A percentile compares a stretch with the other conserved stretches of the same genome.
Conservation (phyloP, 2,888 invertebrate species). For the Zygogramma bicolorata region DNA sequence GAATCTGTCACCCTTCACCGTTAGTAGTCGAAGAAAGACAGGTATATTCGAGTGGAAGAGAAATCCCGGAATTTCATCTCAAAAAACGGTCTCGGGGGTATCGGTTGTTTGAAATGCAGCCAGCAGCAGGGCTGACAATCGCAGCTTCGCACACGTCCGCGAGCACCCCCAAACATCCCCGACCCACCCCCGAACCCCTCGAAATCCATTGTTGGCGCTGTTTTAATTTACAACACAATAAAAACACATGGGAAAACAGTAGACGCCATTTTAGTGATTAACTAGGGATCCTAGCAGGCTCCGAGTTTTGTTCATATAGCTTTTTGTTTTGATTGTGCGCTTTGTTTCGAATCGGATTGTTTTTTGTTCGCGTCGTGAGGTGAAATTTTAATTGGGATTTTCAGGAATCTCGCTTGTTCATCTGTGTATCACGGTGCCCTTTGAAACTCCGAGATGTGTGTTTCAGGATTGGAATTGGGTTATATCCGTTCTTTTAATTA, state of each 20-base stretch:
- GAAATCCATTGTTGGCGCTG: conserved; percentile 65
- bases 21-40: not conserved
- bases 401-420: conserved; percentile 51
- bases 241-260: conserved; percentile 70
- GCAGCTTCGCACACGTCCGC: conserved; percentile 63
- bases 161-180: conserved; percentile 55
- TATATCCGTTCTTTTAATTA: not conserved
- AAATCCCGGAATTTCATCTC: conserved; percentile 35
- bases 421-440: conserved; percentile 26
- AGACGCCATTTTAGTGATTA: conserved; percentile 69
- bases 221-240: conserved; percentile 69
- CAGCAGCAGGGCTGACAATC: conserved; percentile 56
- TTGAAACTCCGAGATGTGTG: not conserved
- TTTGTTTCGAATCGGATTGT: conserved; percentile 64
- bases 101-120: conserved; percentile 59
- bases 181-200: conserved; percentile 59
- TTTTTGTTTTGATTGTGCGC: conserved; percentile 67
- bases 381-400: conserved; percentile 66
- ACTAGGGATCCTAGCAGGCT: conserved; percentile 67
- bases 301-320: conserved; percentile 65
- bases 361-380: conserved; percentile 63
- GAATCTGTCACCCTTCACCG: too few relatives aligned
- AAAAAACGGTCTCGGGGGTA: conserved; percentile 58
- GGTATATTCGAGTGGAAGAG: not conserved
- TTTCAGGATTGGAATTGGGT: not conserved